Evolutionary conservation across 2,113 vertebrate species (phyloP).

Genomic region (Camelus bactrianus): DNA sequence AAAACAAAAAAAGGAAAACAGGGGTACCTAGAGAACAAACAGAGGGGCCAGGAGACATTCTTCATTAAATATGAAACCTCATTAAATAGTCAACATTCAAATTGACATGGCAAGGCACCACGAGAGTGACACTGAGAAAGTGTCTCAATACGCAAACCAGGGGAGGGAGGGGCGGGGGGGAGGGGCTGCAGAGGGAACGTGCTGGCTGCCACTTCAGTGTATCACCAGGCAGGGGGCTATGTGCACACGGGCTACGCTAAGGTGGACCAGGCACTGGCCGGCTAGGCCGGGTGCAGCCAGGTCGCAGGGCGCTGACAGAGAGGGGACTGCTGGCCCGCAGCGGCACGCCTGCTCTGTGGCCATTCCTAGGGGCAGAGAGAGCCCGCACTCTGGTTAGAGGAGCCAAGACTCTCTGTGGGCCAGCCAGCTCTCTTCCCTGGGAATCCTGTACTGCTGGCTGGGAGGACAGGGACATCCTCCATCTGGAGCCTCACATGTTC

Average conservation of each 20-base stretch:
- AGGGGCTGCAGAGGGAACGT: background rate
- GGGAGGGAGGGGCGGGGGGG: background rate
- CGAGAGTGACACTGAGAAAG: slow-evolving; percentile 66
- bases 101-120: slow-evolving; percentile 76
- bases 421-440: background rate
- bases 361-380: background rate
- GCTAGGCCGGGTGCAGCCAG: slow-evolving; percentile 66
- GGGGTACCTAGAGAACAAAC: slow-evolving; percentile 60
- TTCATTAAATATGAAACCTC: slow-evolving; percentile 71
- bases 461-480: background rate
- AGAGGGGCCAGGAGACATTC: slow-evolving; percentile 73
- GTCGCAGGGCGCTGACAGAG: background rate
- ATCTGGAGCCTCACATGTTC: background rate
- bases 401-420: background rate
- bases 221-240: background rate
- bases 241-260: background rate
- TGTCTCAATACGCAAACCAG: background rate
- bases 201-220: slow-evolving; percentile 68
- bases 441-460: background rate
- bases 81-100: slow-evolving; percentile 81
- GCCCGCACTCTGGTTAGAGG: background rate
- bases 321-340: slow-evolving; percentile 50
- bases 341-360: background rate
- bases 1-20: background rate
- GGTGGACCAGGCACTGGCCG: background rate